Conservation (phyloP, 23 tunicate genomes). For the Aplidium turbinatum region DNA sequence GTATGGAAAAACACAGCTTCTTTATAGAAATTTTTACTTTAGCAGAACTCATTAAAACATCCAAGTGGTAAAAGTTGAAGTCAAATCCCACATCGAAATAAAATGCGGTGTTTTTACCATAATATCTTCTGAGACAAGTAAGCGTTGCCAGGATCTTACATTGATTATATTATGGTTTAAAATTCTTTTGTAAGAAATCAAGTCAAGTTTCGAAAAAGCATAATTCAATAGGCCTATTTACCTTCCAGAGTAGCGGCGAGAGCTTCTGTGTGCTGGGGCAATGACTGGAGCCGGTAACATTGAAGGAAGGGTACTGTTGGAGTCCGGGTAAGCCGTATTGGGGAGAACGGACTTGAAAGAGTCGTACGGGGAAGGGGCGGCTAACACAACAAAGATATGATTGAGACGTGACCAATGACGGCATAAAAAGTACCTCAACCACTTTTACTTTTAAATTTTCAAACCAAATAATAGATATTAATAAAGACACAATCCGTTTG, state of each 20-base stretch:
- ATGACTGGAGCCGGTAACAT: conserved; percentile 40
- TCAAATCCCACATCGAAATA: too few species aligned
- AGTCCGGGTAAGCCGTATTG: conserved; percentile 32
- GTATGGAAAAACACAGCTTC: too few species aligned
- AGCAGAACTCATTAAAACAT: too few species aligned
- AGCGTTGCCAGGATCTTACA: too few species aligned
- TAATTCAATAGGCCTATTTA: conserved; percentile 5
- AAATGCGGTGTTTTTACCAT: too few species aligned
- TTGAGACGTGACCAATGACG: not conserved
- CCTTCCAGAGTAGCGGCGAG: conserved; percentile 82
- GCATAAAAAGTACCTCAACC: not conserved
- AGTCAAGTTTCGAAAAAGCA: too few species aligned
- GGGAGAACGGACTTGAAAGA: conserved; percentile 81
- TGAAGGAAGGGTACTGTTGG: conserved; percentile 21
- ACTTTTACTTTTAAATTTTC: not conserved
- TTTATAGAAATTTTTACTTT: too few species aligned
- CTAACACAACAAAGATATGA: not conserved
- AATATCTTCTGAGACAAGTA: too few species aligned
- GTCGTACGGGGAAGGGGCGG: conserved; percentile 47
- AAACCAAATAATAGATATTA: not conserved
- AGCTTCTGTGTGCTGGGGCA: conserved; percentile 47
- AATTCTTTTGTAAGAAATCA: too few species aligned
- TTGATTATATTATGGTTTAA: too few species aligned
- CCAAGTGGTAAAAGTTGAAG: too few species aligned
- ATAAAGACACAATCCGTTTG: not conserved